phyloP scores from a whole-genome alignment of 2,888 invertebrate species.

The Caenorhabditis parvicauda region DNA sequence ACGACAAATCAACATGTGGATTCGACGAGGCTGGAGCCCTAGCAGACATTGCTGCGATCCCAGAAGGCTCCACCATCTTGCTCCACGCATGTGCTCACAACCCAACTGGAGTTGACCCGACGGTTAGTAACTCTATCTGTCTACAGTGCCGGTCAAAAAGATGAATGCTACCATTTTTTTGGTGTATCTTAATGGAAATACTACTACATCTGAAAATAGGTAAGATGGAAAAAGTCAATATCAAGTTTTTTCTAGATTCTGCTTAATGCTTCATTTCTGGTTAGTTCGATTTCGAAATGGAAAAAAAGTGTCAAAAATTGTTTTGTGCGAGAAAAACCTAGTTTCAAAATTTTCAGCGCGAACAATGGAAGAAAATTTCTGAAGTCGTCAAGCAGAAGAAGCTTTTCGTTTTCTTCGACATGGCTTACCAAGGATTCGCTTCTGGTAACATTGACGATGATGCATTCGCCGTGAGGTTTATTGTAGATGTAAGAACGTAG shows the following conservation, averaged over 20 bases:
- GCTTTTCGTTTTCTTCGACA: slow-evolving; percentile 60
- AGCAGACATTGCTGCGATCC: slow-evolving; percentile 66
- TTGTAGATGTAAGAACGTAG: too few relatives aligned
- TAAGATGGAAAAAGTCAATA: background rate
- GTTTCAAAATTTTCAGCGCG: slow-evolving; percentile 65
- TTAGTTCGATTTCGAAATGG: background rate
- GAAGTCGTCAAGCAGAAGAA: slow-evolving; percentile 73
- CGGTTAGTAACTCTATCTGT: slow-evolving; percentile 8
- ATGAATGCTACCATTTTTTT: too few relatives aligned
- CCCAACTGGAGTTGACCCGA: slow-evolving; percentile 77
- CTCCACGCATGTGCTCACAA: slow-evolving; percentile 97
- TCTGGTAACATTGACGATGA: slow-evolving; percentile 88
- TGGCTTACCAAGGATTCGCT: slow-evolving; percentile 91
- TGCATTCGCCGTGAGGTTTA: slow-evolving; percentile 83
- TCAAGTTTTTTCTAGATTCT: too few relatives aligned
- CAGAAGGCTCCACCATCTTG: slow-evolving; percentile 76
- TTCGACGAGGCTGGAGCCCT: slow-evolving; percentile 85
- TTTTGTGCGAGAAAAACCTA: background rate
- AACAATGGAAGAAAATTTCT: slow-evolving; percentile 88
- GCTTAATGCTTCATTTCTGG: too few relatives aligned
- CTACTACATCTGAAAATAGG: too few relatives aligned
- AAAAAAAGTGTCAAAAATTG: background rate
- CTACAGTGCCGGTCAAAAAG: background rate
- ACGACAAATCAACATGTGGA: slow-evolving; percentile 86
- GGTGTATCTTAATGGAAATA: too few relatives aligned